phyloP scores from a whole-genome alignment of 2,113 vertebrate species.

The Merops nubicus region DNA sequence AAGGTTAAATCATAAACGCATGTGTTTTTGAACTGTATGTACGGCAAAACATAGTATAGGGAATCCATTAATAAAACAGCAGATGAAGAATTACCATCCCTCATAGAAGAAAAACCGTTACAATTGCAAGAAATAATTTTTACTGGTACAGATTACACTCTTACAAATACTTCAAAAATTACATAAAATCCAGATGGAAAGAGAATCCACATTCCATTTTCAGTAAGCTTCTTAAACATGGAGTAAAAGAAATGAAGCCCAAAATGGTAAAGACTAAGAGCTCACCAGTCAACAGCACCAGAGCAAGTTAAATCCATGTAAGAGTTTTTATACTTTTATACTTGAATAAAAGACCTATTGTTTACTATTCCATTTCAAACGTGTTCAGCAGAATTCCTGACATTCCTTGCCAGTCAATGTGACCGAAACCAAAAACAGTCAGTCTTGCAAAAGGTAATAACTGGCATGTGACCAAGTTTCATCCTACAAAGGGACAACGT shows the following conservation, averaged over 20 bases:
- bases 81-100: background rate
- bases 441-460: constrained; percentile 67
- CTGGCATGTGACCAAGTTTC: constrained; percentile 71
- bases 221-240: background rate
- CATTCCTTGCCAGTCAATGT: constrained; percentile 78
- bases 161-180: background rate
- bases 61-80: background rate
- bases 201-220: background rate
- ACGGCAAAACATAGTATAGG: background rate
- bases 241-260: background rate
- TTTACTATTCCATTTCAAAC: constrained; percentile 66
- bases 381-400: constrained; percentile 76
- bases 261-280: background rate
- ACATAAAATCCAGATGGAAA: background rate
- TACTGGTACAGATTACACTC: background rate
- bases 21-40: background rate
- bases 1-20: background rate
- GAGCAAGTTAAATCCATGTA: constrained; percentile 45
- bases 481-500: constrained; percentile 21
- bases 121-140: background rate
- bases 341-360: constrained; percentile 75
- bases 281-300: background rate
- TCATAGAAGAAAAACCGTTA: background rate
- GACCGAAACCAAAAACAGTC: constrained; percentile 78
- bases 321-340: constrained; percentile 53